Percentiles rank a stretch among this genome's conserved stretches.
phyloP scores from a whole-genome alignment of 2,888 invertebrate genomes.

The Orthosia gracilis region DNA sequence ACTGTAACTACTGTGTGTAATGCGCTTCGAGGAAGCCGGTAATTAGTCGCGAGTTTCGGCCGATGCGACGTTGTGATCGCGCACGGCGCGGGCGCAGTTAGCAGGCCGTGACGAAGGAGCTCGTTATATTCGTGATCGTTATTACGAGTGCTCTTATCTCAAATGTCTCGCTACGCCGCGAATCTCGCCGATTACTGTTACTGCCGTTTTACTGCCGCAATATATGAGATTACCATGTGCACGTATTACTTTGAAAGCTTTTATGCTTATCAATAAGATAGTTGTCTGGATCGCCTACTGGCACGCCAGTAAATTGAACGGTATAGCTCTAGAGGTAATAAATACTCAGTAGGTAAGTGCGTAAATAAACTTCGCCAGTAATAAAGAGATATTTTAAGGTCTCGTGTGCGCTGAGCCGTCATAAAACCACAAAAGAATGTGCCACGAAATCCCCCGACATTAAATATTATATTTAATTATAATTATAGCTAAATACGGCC shows the following conservation, averaged over 20 bases:
- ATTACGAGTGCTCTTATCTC: conserved; percentile 78
- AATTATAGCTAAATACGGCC: conserved; percentile 36
- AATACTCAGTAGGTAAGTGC: conserved; percentile 38
- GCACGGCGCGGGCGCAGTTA: conserved; percentile 71
- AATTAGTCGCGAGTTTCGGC: conserved; percentile 74
- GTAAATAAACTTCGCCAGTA: conserved; percentile 47
- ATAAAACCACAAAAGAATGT: conserved; percentile 48
- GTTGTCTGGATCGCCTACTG: conserved; percentile 54
- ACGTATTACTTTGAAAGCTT: conserved; percentile 68
- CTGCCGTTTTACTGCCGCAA: conserved; percentile 58
- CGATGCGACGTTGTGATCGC: conserved; percentile 64
- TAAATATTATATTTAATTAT: conserved; percentile 63
- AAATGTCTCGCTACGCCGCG: conserved; percentile 74
- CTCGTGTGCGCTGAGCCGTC: conserved; percentile 28
- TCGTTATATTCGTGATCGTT: conserved; percentile 81
- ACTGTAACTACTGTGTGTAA: conserved; percentile 65
- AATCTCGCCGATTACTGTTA: conserved; percentile 70
- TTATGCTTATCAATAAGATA: conserved; percentile 63
- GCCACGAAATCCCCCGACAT: conserved; percentile 28
- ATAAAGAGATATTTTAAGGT: conserved; percentile 38
- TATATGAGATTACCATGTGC: conserved; percentile 52
- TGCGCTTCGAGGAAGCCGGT: conserved; percentile 76
- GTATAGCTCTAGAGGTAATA: conserved; percentile 45
- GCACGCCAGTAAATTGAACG: conserved; percentile 43
- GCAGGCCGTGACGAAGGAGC: conserved; percentile 82